phyloP scores from a whole-genome alignment of 2,113 vertebrate genomes.

The Aramus guarauna region DNA sequence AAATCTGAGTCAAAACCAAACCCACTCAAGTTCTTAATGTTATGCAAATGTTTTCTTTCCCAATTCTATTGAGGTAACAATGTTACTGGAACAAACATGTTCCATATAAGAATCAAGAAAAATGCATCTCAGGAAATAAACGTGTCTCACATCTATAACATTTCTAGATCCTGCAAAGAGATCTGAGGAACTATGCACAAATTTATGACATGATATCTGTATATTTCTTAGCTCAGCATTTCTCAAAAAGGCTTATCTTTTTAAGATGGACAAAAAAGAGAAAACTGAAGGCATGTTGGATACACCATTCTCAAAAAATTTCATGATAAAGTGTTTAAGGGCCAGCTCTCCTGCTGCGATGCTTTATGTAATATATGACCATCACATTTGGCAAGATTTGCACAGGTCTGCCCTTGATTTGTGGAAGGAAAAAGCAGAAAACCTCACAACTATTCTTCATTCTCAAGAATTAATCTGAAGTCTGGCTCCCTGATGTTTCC shows the following conservation, averaged over 20 bases:
- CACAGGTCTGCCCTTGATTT: conserved; percentile 54
- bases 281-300: background rate
- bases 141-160: background rate
- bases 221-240: background rate
- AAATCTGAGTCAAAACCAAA: conserved; percentile 7
- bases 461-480: conserved; percentile 5
- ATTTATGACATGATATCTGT: background rate
- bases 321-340: background rate
- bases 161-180: background rate
- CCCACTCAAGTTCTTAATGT: background rate
- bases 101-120: background rate
- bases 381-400: background rate
- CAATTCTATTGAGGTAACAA: background rate
- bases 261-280: background rate
- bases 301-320: background rate
- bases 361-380: conserved; percentile 26
- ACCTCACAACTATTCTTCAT: conserved; percentile 33
- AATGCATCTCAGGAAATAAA: background rate
- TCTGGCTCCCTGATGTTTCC: conserved; percentile 45
- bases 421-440: conserved; percentile 41
- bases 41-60: background rate
- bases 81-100: background rate
- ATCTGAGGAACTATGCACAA: background rate
- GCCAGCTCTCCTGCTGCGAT: conserved; percentile 19
- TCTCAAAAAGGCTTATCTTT: background rate